Evolutionary conservation across 2,888 invertebrate genomes (phyloP), one percentile per base, ranked within the genome.

Genomic region (Rhimphoctona megacephalus): DNA sequence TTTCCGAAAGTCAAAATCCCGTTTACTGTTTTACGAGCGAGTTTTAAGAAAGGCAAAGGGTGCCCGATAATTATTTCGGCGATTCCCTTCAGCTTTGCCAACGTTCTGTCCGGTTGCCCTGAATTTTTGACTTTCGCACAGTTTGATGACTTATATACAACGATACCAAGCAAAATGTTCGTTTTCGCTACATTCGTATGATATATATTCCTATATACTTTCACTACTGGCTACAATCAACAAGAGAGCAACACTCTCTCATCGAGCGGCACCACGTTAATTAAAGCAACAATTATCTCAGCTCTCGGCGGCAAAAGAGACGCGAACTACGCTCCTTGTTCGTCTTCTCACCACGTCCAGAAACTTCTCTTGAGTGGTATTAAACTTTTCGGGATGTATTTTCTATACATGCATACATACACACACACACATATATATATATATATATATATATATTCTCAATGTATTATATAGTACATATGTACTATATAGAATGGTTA

Each of bases 251-350:
- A 43, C 70, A 77, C 83, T 69, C 43, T 43, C 43, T 43, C 43
- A 39, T 39, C 76, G 73, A 78, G 83, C 77, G 73, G 84, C 78
- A 66, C 73, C 36, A 70, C 86, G 86, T 84, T 86, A 86, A 86
- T 86, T 86, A 84, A 86, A 86, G 78, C 84, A 86, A 86, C 86
- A 86, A 86, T 86, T 86, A 86, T 81, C 86, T 84, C 81, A 69
- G 84, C 84, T 81, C 86, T 69, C 74, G 78, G 84, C 70, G 81
- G 73, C 83, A 74, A 78, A 81, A 78, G 81, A 81, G 84, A 81
- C 74, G 81, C 73, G 81, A 81, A 64, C 73, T 61, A 33, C 46
- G 61, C 46, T 79, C 43, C 43, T 66, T 67, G 64, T 72, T 67
- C 73, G 49, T 81, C 81, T 81, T 79, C 81, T 69, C 64, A 69